Percentiles rank a stretch among this genome's conserved stretches.
phyloP scores from a whole-genome alignment of 2,888 invertebrate species.

The Chrysina gloriosa region DNA sequence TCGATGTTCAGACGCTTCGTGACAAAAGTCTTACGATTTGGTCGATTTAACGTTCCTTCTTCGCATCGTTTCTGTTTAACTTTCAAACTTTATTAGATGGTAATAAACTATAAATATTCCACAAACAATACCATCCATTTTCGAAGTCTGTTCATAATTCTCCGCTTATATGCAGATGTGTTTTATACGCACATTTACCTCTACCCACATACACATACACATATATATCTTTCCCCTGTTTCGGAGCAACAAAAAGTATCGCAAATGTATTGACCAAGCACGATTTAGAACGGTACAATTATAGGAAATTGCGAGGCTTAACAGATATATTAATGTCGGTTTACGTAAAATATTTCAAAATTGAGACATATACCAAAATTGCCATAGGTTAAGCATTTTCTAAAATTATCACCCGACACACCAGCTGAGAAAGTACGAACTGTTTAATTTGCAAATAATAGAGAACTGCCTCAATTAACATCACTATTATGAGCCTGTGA shows the following conservation, averaged over 20 bases:
- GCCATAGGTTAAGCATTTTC: no score
- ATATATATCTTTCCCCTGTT: constrained; percentile 8
- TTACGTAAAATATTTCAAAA: no score
- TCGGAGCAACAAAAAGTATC: constrained; percentile 2
- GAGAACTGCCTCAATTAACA: constrained; percentile 18
- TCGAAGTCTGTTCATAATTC: constrained; percentile 30
- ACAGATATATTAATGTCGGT: no score
- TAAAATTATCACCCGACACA: neutral
- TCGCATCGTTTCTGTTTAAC: constrained; percentile 15
- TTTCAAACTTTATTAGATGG: constrained; percentile 36
- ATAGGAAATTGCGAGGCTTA: neutral
- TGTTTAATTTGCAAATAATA: constrained; percentile 27
- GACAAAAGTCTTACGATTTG: constrained; percentile 22
- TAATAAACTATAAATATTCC: constrained; percentile 28
- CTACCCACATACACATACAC: constrained; percentile 1
- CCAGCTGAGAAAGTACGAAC: neutral
- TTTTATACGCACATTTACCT: constrained; percentile 19
- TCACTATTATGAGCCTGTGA: constrained; percentile 31
- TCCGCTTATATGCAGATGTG: constrained; percentile 33
- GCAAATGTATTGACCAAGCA: neutral
- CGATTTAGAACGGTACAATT: constrained; percentile 8
- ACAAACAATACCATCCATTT: constrained; percentile 30
- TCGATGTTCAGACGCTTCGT: constrained; percentile 11
- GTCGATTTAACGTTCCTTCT: constrained; percentile 31
- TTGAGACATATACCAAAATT: no score